Conservation (phyloP, 1,140 invertebrate species). For the Pinna nobilis region DNA sequence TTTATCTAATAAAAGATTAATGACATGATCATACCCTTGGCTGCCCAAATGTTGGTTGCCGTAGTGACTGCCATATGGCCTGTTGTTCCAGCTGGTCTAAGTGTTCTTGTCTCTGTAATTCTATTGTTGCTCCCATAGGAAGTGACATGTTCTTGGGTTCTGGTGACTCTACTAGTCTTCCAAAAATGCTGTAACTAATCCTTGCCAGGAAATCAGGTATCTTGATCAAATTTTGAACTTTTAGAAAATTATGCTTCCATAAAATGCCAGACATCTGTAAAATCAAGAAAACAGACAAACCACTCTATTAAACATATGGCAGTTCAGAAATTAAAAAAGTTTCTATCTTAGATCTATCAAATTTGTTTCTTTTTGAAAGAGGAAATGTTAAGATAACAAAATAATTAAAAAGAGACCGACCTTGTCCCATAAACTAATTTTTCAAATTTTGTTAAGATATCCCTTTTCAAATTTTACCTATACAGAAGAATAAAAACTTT, state of each 20-base stretch:
- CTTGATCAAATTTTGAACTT: conserved; percentile 71
- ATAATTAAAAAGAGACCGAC: too few species aligned
- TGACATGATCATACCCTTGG: too few species aligned
- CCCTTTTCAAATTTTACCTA: too few species aligned
- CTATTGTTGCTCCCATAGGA: conserved; percentile 77
- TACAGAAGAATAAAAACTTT: too few species aligned
- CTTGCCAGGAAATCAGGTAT: conserved; percentile 75
- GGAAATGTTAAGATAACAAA: too few species aligned
- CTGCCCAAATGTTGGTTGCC: conserved; percentile 21
- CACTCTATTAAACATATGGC: background rate
- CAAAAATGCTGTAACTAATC: conserved; percentile 70
- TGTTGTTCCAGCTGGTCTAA: conserved; percentile 78
- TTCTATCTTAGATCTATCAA: too few species aligned
- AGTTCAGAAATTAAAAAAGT: too few species aligned
- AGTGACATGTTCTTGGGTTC: conserved; percentile 68
- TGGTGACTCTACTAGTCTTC: conserved; percentile 74
- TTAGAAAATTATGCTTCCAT: conserved; percentile 75
- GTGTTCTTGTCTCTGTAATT: conserved; percentile 77
- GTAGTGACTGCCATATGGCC: conserved; percentile 64
- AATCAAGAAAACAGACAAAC: background rate
- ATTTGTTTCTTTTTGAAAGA: too few species aligned
- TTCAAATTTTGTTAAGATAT: too few species aligned
- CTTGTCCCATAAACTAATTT: too few species aligned
- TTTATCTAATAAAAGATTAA: too few species aligned
- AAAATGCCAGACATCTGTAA: conserved; percentile 76